These are phyloP conservation scores for Dasyprocta punctata DNA, from an alignment of 2,113 vertebrate genomes.

Conservation along the genomic window DNA sequence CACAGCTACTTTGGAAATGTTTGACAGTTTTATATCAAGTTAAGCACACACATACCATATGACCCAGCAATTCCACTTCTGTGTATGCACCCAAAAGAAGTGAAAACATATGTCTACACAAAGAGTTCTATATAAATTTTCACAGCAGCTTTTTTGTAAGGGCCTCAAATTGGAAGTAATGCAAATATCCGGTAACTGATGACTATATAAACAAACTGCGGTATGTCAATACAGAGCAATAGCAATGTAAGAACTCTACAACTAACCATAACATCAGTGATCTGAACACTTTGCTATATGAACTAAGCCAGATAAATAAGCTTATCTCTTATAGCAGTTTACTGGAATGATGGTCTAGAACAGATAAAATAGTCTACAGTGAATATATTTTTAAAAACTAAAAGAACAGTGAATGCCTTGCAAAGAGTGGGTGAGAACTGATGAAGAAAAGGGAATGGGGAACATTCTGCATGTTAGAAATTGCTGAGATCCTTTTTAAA, in stretches of 20 bases:
- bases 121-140: constrained; percentile 1
- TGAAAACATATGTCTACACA: not conserved
- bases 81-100: constrained; percentile 8
- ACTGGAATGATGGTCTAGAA: not conserved
- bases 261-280: not conserved
- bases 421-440: not conserved
- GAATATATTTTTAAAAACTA: not conserved
- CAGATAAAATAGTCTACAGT: not conserved
- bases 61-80: not conserved
- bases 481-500: not conserved
- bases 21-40: constrained; percentile 23
- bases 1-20: not conserved
- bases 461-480: not conserved
- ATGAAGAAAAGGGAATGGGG: not conserved
- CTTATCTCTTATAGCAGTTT: not conserved
- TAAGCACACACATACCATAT: not conserved
- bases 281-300: not conserved
- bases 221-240: not conserved
- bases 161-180: not conserved
- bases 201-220: not conserved
- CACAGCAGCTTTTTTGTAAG: not conserved
- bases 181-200: not conserved
- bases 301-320: not conserved
- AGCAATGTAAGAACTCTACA: not conserved
- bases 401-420: not conserved